Evolutionary conservation across 1,140 invertebrate species (phyloP), one percentile per base, ranked within the genome.

Genomic region (Hypsibius dujardini): DNA sequence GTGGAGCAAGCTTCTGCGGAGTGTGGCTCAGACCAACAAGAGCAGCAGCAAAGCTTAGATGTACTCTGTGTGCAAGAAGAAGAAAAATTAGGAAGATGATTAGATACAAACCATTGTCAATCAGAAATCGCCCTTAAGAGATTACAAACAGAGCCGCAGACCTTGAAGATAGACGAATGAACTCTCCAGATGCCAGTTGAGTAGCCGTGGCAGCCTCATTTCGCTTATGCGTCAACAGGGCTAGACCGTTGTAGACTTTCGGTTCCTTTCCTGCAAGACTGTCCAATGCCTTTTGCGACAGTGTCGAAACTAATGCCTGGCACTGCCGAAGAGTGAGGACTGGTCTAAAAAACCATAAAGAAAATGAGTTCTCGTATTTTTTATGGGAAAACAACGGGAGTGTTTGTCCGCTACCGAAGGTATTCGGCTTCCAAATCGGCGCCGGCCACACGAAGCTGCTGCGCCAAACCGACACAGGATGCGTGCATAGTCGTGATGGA

Each of bases 1-100:
- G 85, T 0, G 93, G 92, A 81, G 93, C 95, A 45, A 97, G 79
- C 76, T 92, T 88, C 59, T 88, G 87, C 0, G 93, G 92, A 28
- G 95, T 78, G 69, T 84, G 84, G 73, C 86, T 82, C 14, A 94
- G 81, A 76, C 85, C 86, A 1, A 90, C 86, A 1, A 88, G 85
- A 0, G 91, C 90, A 1, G 88, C 87, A 0, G 90, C 88, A 1
- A 95, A 76, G 0, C 89, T 85, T 7, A 89, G 87, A 81, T 88
- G 87, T 1, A 89, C 87, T 73, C 87, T 89, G 28, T 28, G 28
- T 28, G 28, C 28, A 28, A 28, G 28, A 28, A 28, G 28, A 28
- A 28, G 28, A 28, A 28, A 28, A 28, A 28, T 28, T 0, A 28
- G 28, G 76, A 72, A 79, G 75, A 72, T 71, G 7, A 56, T 56